A percentile compares a stretch with the other conserved stretches of the same genome.
These are phyloP conservation scores for Rhincodon typus DNA, from an alignment of 2,797 vertebrate species.

Conservation along the genomic window DNA sequence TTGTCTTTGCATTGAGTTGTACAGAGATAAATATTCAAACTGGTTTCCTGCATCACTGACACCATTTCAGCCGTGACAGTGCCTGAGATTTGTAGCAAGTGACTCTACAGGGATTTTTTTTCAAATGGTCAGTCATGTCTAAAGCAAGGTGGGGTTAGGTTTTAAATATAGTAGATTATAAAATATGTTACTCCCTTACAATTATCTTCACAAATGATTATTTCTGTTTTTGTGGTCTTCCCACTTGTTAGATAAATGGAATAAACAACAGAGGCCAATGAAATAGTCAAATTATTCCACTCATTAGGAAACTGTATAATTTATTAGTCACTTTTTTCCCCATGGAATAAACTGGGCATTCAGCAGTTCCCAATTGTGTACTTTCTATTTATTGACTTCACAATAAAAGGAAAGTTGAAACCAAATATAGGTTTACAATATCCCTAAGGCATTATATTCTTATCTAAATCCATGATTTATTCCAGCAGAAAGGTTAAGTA, in stretches of 20 bases:
- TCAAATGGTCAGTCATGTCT: neutral
- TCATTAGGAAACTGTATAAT: neutral
- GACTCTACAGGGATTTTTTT: neutral
- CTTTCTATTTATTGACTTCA: constrained; percentile 30
- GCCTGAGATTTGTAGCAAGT: neutral
- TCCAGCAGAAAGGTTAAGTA: constrained; percentile 35
- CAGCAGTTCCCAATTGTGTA: neutral
- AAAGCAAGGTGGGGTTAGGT: neutral
- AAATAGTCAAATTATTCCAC: neutral
- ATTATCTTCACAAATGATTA: neutral
- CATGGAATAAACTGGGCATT: constrained; percentile 17
- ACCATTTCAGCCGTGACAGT: neutral
- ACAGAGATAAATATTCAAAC: neutral
- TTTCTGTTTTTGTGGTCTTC: neutral
- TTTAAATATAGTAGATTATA: neutral
- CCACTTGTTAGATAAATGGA: neutral
- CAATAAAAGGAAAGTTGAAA: constrained; percentile 15
- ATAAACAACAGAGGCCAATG: neutral
- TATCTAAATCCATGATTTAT: constrained; percentile 35
- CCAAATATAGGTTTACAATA: constrained; percentile 33
- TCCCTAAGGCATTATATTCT: neutral
- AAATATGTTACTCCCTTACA: neutral
- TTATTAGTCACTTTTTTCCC: neutral
- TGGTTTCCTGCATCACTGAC: neutral
- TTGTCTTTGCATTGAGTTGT: neutral